These are phyloP conservation scores for Epinotia brunnichana DNA, from an alignment of 2,888 invertebrate genomes.

Conservation along the genomic window DNA sequence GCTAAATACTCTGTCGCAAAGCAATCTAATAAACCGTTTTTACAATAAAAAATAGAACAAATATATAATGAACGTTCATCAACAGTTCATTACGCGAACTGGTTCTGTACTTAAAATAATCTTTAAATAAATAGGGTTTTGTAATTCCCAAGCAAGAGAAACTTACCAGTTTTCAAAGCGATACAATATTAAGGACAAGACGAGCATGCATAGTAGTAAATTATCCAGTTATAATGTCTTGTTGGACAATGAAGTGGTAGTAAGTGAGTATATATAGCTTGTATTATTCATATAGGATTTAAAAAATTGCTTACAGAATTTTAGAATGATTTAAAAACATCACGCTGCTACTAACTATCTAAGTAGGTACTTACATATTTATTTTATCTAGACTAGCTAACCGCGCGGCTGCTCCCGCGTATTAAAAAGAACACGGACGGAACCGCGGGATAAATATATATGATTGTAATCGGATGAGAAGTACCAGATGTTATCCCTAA, in stretches of 20 bases:
- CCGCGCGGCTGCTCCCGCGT: too few relatives aligned
- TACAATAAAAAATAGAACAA: not conserved
- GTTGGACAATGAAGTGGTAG: not conserved
- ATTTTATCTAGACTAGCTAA: too few relatives aligned
- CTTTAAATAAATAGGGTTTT: not conserved
- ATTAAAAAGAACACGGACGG: too few relatives aligned
- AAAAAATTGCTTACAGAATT: too few relatives aligned
- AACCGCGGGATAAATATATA: too few relatives aligned
- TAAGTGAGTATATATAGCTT: not conserved
- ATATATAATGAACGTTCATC: slow-evolving; percentile 21
- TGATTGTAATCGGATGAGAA: too few relatives aligned
- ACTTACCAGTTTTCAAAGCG: slow-evolving; percentile 25
- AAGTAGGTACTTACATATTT: too few relatives aligned
- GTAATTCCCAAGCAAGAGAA: not conserved
- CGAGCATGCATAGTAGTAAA: slow-evolving; percentile 9
- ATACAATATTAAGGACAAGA: not conserved
- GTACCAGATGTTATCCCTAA: too few relatives aligned
- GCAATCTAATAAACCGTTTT: not conserved
- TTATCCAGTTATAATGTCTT: not conserved
- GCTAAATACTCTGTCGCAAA: not conserved
- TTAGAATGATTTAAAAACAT: too few relatives aligned
- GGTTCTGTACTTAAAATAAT: slow-evolving; percentile 4
- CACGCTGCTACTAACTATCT: too few relatives aligned
- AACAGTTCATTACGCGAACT: slow-evolving; percentile 20
- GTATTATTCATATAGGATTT: too few relatives aligned